Evolutionary conservation across 2,888 invertebrate genomes (phyloP).

Genomic region (Athalia rosae): DNA sequence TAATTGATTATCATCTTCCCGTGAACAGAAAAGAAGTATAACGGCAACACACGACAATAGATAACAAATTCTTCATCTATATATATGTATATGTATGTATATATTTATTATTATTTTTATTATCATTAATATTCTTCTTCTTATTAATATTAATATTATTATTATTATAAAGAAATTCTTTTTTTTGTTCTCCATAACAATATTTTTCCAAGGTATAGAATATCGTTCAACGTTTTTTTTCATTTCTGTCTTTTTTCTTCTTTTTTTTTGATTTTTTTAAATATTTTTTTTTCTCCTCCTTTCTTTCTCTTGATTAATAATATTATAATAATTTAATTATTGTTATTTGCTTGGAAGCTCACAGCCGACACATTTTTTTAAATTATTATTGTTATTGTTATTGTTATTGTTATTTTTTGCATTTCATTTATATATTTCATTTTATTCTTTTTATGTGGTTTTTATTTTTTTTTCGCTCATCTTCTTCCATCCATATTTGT

Average conservation of each 20-base stretch:
- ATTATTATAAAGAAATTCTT: conserved; percentile 63
- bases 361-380: conserved; percentile 72
- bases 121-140: conserved; percentile 1
- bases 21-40: conserved; percentile 31
- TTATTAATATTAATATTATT: background rate
- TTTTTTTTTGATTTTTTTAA: conserved; percentile 47
- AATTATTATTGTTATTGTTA: conserved; percentile 41
- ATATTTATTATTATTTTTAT: no score
- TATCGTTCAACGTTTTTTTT: background rate
- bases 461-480: conserved; percentile 3
- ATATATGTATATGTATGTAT: no score
- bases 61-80: conserved; percentile 61
- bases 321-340: conserved; percentile 73
- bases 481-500: background rate
- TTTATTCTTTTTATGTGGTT: background rate
- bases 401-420: conserved; percentile 55
- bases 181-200: conserved; percentile 44
- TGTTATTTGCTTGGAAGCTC: conserved; percentile 74
- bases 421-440: conserved; percentile 53
- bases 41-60: conserved; percentile 54
- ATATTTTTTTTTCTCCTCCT: conserved; percentile 18
- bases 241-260: background rate
- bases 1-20: background rate
- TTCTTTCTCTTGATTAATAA: conserved; percentile 58
- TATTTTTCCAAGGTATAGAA: background rate